Percentiles rank a stretch among this genome's conserved stretches.
phyloP scores from a whole-genome alignment of 2,888 invertebrate genomes.

The Coenonympha glycerion region DNA sequence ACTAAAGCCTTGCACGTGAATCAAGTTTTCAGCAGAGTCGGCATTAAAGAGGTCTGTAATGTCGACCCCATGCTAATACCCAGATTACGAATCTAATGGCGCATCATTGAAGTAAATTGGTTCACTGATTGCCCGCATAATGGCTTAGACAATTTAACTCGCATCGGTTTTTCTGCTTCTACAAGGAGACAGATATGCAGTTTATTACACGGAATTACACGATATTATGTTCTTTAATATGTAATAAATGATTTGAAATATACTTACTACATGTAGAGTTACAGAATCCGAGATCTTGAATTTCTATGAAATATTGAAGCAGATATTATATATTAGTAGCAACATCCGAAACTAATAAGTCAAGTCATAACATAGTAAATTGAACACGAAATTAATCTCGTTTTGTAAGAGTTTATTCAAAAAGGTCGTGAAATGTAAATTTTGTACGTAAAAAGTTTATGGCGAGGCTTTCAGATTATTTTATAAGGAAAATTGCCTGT shows the following conservation, averaged over 20 bases:
- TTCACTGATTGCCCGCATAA: background rate
- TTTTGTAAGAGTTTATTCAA: too few relatives aligned
- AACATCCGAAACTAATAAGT: too few relatives aligned
- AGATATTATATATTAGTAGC: too few relatives aligned
- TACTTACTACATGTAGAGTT: background rate
- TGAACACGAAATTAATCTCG: too few relatives aligned
- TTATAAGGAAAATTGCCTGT: background rate
- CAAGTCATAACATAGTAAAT: too few relatives aligned
- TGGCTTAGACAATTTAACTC: background rate
- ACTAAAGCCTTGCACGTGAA: too few relatives aligned
- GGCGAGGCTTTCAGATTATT: background rate
- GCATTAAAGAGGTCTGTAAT: too few relatives aligned
- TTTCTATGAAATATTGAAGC: too few relatives aligned
- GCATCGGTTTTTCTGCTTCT: background rate
- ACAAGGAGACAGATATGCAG: background rate
- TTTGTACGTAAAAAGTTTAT: background rate
- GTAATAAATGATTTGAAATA: background rate
- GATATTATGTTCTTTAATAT: too few relatives aligned
- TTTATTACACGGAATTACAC: background rate
- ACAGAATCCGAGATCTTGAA: too few relatives aligned
- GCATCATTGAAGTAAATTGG: slow-evolving; percentile 2
- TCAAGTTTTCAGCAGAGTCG: too few relatives aligned
- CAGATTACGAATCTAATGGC: background rate
- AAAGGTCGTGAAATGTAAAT: too few relatives aligned
- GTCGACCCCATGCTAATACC: background rate